Evolutionary conservation across 2,888 invertebrate species (phyloP).

Genomic region (Lithophane leautieri): DNA sequence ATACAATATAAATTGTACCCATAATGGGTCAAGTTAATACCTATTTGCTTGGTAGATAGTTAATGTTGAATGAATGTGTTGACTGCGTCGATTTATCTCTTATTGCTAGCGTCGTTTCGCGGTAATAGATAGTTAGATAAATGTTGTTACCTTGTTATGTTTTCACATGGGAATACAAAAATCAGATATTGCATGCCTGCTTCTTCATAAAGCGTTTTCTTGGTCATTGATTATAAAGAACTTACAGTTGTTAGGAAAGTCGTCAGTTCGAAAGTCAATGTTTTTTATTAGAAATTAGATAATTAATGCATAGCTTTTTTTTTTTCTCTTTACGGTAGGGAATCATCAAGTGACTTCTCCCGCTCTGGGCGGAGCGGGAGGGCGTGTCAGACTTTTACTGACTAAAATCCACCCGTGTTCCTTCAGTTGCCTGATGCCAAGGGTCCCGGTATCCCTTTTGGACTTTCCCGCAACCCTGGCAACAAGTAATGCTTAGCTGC

Average conservation of each 20-base stretch:
- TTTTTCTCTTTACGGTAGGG: too few species aligned
- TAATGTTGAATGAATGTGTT: constrained; percentile 55
- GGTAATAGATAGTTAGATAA: not conserved
- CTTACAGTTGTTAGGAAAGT: not conserved
- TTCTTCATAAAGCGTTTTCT: not conserved
- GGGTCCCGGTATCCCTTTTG: too few species aligned
- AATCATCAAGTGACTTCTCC: too few species aligned
- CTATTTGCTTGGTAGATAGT: constrained; percentile 38
- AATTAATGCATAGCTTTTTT: too few species aligned
- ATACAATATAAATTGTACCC: constrained; percentile 30
- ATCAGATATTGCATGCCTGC: not conserved
- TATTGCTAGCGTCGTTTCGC: constrained; percentile 24
- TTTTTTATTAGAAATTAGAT: not conserved
- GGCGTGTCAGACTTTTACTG: too few species aligned
- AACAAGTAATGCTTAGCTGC: too few species aligned
- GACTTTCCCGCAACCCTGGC: too few species aligned
- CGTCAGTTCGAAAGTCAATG: constrained; percentile 15
- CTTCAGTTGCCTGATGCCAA: too few species aligned
- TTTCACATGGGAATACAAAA: constrained; percentile 45
- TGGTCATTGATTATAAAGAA: not conserved
- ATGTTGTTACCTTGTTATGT: constrained; percentile 11
- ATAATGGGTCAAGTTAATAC: constrained; percentile 64
- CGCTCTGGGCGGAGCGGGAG: too few species aligned
- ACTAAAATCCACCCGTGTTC: too few species aligned
- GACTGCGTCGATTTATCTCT: constrained; percentile 45